Conservation (phyloP, 2,888 invertebrate species). For the Leptinotarsa tumamoca region DNA sequence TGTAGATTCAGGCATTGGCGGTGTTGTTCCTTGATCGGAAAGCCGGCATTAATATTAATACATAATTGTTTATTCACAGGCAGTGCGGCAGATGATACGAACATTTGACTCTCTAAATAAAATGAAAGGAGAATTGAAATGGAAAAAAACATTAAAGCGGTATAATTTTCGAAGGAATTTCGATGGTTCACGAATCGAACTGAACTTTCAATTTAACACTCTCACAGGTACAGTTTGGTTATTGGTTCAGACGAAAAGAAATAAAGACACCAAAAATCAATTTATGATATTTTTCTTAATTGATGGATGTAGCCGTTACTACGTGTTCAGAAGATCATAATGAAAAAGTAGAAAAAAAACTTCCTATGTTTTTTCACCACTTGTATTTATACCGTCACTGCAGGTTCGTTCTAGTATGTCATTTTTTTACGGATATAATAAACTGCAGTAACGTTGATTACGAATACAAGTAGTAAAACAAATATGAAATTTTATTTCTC, state of each 20-base stretch:
- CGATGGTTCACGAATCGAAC: not conserved
- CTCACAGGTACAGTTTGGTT: not conserved
- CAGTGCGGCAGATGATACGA: slow-evolving; percentile 29
- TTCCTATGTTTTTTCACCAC: no score
- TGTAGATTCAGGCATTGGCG: slow-evolving; percentile 34
- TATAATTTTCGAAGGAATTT: not conserved
- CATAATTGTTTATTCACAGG: slow-evolving; percentile 41
- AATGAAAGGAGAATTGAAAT: slow-evolving; percentile 2
- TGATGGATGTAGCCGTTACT: no score
- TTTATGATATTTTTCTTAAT: no score
- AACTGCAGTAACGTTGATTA: no score
- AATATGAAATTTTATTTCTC: no score
- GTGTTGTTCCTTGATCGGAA: slow-evolving; percentile 27
- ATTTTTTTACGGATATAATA: no score
- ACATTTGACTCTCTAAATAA: slow-evolving; percentile 24
- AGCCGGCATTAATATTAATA: slow-evolving; percentile 44
- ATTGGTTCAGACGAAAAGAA: not conserved
- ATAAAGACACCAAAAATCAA: no score
- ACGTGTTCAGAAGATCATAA: no score
- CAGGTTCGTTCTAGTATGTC: no score
- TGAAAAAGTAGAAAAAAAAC: no score
- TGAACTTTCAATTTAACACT: not conserved
- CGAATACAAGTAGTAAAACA: no score
- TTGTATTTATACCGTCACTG: no score
- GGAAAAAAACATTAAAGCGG: not conserved